Evolutionary conservation across 2,797 vertebrate genomes (phyloP).

Genomic region (Malurus splendens): DNA sequence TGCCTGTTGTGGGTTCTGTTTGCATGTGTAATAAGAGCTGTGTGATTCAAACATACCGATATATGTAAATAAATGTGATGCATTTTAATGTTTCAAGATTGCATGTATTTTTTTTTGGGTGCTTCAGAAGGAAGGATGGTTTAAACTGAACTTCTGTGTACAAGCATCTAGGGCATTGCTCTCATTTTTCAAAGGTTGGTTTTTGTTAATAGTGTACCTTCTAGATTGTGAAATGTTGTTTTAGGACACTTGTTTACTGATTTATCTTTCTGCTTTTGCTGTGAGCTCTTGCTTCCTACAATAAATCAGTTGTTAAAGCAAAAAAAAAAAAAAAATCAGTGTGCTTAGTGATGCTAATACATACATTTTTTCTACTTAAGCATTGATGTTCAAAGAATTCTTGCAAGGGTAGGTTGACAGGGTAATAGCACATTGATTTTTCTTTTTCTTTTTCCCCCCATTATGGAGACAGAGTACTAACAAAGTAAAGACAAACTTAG

Average conservation of each 20-base stretch:
- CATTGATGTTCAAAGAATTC: slow-evolving; percentile 28
- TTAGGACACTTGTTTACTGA: not conserved
- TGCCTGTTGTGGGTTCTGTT: not conserved
- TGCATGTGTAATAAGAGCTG: not conserved
- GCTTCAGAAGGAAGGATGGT: not conserved
- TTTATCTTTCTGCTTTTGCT: not conserved
- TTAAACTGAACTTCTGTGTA: not conserved
- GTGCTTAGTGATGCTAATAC: slow-evolving; percentile 35
- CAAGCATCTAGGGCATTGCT: not conserved
- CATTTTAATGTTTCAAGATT: not conserved
- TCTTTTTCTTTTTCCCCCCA: not conserved
- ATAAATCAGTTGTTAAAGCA: not conserved
- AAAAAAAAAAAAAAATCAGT: not conserved
- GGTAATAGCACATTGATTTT: slow-evolving; percentile 51
- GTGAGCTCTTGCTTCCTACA: not conserved
- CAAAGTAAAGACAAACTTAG: slow-evolving; percentile 5
- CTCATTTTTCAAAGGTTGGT: not conserved
- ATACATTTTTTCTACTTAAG: slow-evolving; percentile 32
- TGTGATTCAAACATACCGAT: not conserved
- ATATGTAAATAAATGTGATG: not conserved
- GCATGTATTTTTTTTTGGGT: not conserved
- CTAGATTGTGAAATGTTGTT: not conserved
- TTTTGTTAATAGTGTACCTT: not conserved
- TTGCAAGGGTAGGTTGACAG: slow-evolving; percentile 27
- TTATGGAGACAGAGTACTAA: slow-evolving; percentile 28